Evolutionary conservation across 1,140 invertebrate species (phyloP).

Genomic region (Aphaenogaster ashmeadi): DNA sequence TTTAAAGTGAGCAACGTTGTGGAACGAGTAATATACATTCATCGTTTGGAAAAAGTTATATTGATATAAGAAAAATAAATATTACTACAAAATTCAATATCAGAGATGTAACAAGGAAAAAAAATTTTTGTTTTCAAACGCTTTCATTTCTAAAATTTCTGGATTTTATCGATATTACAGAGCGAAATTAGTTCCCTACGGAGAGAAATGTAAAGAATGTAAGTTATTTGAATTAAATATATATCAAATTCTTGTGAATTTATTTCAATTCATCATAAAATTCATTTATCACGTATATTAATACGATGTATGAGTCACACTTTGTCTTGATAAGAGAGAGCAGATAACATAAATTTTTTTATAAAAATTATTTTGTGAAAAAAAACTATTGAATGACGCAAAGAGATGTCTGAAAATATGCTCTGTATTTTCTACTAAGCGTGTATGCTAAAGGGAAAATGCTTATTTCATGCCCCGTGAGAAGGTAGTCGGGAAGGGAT

Average conservation of each 20-base stretch:
- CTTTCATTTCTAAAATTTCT: slow-evolving; percentile 22
- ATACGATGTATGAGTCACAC: background rate
- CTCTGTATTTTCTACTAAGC: background rate
- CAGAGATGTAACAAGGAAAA: background rate
- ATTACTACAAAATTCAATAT: slow-evolving; percentile 22
- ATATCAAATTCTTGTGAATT: slow-evolving; percentile 14
- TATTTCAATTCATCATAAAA: slow-evolving; percentile 22
- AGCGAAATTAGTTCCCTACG: slow-evolving; percentile 6
- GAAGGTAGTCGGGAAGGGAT: background rate
- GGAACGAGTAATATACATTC: background rate
- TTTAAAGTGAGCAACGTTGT: background rate
- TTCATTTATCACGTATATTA: background rate
- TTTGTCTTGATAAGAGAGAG: background rate
- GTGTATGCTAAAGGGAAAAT: slow-evolving; percentile 39
- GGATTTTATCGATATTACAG: slow-evolving; percentile 4
- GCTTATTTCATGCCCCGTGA: slow-evolving; percentile 57
- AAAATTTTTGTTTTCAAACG: slow-evolving; percentile 1
- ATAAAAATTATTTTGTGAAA: background rate
- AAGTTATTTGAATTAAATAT: slow-evolving; percentile 24
- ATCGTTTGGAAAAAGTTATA: slow-evolving; percentile 24
- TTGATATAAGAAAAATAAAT: slow-evolving; percentile 10
- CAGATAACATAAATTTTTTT: slow-evolving; percentile 4
- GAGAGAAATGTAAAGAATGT: slow-evolving; percentile 24
- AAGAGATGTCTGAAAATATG: slow-evolving; percentile 14
- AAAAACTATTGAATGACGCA: background rate